These are phyloP conservation scores for Cebus imitator DNA, from an alignment of 2,113 vertebrate genomes.

Conservation along the genomic window DNA sequence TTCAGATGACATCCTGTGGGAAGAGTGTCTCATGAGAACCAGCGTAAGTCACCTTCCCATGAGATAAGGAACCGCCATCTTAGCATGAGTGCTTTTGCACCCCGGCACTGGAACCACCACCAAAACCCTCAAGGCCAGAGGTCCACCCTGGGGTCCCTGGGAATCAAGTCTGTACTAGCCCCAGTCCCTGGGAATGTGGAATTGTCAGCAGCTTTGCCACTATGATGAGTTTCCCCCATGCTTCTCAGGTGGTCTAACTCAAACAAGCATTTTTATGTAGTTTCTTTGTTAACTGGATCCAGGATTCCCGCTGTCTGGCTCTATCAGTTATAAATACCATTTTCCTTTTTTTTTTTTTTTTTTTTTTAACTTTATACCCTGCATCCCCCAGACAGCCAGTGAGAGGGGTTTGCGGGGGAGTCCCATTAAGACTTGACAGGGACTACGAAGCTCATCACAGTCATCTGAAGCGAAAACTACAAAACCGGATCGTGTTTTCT, in stretches of 20 bases:
- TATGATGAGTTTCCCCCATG: neutral
- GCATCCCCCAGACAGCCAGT: no score
- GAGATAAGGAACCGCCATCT: neutral
- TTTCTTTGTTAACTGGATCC: neutral
- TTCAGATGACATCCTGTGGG: neutral
- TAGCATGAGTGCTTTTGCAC: neutral
- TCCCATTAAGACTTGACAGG: neutral
- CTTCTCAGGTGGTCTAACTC: neutral
- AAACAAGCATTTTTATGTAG: neutral
- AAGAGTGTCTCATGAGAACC: neutral
- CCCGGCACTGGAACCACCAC: neutral
- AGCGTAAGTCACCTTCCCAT: neutral
- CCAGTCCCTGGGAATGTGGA: neutral
- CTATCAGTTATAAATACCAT: neutral
- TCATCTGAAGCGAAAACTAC: neutral
- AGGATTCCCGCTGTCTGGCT: neutral
- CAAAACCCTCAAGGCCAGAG: neutral
- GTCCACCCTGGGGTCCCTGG: neutral
- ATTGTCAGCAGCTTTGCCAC: neutral
- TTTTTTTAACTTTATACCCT: neutral
- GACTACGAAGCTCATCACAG: neutral
- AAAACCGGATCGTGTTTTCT: neutral
- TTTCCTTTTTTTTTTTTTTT: neutral
- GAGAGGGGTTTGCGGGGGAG: no score
- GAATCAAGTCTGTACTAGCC: neutral